Evolutionary conservation across 2,888 invertebrate genomes (phyloP).

Genomic region (Drosophila seclusa): DNA sequence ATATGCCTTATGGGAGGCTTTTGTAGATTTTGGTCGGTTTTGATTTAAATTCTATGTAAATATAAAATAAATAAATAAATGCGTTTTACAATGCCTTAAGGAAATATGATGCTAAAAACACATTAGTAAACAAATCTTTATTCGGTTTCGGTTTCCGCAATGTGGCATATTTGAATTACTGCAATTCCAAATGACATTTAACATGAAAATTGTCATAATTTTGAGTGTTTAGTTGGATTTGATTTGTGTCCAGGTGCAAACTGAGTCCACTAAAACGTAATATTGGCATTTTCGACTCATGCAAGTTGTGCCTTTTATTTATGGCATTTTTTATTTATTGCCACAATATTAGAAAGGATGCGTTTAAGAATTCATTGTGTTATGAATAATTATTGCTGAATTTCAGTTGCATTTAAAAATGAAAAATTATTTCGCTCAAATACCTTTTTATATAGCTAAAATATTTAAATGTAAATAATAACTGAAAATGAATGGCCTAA

Average conservation of each 20-base stretch:
- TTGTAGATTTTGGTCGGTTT: slow-evolving; percentile 33
- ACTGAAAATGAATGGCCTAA: not conserved
- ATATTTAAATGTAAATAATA: not conserved
- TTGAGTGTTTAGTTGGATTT: slow-evolving; percentile 6
- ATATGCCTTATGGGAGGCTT: slow-evolving; percentile 16
- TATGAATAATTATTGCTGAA: not conserved
- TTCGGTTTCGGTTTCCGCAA: not conserved
- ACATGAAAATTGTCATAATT: slow-evolving; percentile 26
- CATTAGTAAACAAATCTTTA: slow-evolving; percentile 10
- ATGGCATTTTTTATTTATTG: not conserved
- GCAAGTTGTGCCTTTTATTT: slow-evolving; percentile 23
- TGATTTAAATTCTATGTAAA: slow-evolving; percentile 44
- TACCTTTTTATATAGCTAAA: not conserved
- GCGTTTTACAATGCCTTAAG: slow-evolving; percentile 19
- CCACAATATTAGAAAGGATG: slow-evolving; percentile 3
- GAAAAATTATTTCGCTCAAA: not conserved
- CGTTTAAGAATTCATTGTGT: not conserved
- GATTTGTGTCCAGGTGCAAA: slow-evolving; percentile 34
- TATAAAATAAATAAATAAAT: slow-evolving; percentile 46
- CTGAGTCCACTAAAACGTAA: slow-evolving; percentile 23
- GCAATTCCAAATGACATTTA: slow-evolving; percentile 18
- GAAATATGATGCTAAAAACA: slow-evolving; percentile 18
- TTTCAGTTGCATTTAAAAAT: not conserved
- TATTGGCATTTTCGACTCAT: not conserved
- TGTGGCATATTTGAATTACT: slow-evolving; percentile 1